Evolutionary conservation across 2,797 vertebrate genomes (phyloP).

Genomic region (Eupleurogrammus muticus): DNA sequence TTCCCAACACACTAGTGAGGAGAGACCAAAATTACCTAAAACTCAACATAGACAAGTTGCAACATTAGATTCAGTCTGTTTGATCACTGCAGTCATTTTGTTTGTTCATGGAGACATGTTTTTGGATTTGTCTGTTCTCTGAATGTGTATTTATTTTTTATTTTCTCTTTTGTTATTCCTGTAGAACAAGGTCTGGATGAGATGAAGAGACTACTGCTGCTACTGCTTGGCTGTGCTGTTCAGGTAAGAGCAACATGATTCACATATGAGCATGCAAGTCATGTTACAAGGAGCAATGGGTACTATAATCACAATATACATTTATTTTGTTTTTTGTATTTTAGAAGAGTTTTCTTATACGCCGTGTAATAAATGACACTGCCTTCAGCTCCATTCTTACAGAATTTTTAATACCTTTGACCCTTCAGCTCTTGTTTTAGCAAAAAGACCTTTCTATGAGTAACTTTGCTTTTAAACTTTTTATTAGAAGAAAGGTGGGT

Average conservation of each 20-base stretch:
- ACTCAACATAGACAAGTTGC: rapidly evolving
- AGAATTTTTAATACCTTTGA: constrained; percentile 4
- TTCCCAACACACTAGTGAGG: neutral
- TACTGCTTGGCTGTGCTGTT: constrained; percentile 95
- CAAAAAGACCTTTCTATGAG: constrained; percentile 6
- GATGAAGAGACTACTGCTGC: constrained; percentile 93
- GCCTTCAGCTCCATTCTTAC: constrained; percentile 32
- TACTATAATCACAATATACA: neutral
- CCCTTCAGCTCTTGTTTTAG: constrained; percentile 30
- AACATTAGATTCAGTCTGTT: neutral
- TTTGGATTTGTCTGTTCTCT: neutral
- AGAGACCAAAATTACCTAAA: constrained; percentile 1
- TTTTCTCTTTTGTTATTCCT: constrained; percentile 55
- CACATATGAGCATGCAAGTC: neutral
- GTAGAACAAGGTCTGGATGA: constrained; percentile 94
- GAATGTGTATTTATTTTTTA: constrained; percentile 15
- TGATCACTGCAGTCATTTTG: neutral
- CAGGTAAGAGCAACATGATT: constrained; percentile 84
- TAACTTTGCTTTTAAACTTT: too few species aligned
- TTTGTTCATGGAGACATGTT: constrained; percentile 14
- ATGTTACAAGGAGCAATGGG: neutral
- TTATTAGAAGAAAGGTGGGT: too few species aligned
- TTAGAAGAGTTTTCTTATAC: neutral
- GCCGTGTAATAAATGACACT: constrained; percentile 12
- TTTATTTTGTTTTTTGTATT: neutral